Percentiles rank a stretch among this genome's conserved stretches.
These are phyloP conservation scores for Marasmarcha lunaedactyla DNA, from an alignment of 2,888 invertebrate species.

Conservation along the genomic window DNA sequence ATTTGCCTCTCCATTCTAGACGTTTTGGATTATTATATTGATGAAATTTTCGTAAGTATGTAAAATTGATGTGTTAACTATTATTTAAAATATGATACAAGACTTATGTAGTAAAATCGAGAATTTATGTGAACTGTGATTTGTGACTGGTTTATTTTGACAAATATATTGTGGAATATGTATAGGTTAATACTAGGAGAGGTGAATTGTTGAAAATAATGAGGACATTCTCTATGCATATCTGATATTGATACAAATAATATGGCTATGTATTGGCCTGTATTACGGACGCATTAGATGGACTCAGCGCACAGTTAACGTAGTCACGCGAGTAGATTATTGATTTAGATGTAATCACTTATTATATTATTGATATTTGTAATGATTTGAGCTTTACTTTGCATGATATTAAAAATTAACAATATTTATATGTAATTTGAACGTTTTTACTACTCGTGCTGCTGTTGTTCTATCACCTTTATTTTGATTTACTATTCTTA, in stretches of 20 bases:
- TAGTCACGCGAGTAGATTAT: too few species aligned
- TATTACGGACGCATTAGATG: too few species aligned
- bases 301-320: too few species aligned
- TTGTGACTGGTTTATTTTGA: slow-evolving; percentile 68
- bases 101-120: slow-evolving; percentile 60
- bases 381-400: too few species aligned
- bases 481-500: too few species aligned
- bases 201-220: background rate
- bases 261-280: too few species aligned
- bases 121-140: slow-evolving; percentile 70
- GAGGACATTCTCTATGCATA: slow-evolving; percentile 1
- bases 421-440: too few species aligned
- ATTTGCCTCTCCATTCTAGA: slow-evolving; percentile 28
- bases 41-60: slow-evolving; percentile 28
- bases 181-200: slow-evolving; percentile 37
- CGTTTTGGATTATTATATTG: slow-evolving; percentile 28
- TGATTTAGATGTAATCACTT: too few species aligned
- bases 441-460: too few species aligned
- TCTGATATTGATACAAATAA: background rate
- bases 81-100: slow-evolving; percentile 43
- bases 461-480: too few species aligned
- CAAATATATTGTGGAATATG: slow-evolving; percentile 50
- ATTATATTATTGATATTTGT: too few species aligned
- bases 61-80: slow-evolving; percentile 48
- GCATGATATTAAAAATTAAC: too few species aligned